Percentiles rank a stretch among this genome's conserved stretches.
Conservation (phyloP, 1,140 invertebrate genomes). For the Bombus confusus region DNA sequence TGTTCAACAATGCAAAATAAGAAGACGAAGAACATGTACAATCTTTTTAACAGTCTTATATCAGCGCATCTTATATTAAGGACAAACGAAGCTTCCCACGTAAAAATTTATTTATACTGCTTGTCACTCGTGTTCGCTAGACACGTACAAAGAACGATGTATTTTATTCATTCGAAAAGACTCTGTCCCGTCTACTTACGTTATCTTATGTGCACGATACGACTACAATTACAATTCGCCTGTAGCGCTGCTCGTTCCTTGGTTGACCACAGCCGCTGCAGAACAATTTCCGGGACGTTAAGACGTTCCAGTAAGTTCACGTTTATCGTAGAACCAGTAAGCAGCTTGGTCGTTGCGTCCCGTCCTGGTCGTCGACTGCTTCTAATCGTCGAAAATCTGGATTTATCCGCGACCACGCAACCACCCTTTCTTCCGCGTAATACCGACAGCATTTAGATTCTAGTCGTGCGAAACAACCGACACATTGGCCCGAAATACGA, state of each 20-base stretch:
- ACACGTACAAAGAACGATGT: background rate
- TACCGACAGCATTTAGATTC: background rate
- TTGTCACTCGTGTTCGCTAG: too few relatives aligned
- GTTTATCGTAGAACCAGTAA: background rate
- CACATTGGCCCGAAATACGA: too few relatives aligned
- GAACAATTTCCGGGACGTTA: background rate
- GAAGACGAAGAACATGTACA: too few relatives aligned
- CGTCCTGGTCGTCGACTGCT: too few relatives aligned
- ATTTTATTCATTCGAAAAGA: background rate
- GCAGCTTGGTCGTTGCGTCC: background rate
- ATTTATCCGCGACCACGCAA: background rate
- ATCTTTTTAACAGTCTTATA: too few relatives aligned
- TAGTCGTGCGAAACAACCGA: background rate
- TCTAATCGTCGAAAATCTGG: conserved; percentile 1
- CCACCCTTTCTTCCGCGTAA: background rate
- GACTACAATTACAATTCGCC: background rate
- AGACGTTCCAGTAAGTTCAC: background rate
- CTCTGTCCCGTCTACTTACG: too few relatives aligned
- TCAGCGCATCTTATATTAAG: too few relatives aligned
- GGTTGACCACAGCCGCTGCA: background rate
- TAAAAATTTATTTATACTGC: background rate
- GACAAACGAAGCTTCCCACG: background rate
- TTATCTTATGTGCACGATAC: background rate
- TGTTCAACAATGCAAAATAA: too few relatives aligned
- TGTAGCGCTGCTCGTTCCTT: background rate